Evolutionary conservation across 2,797 vertebrate species (phyloP), one percentile per base, ranked within the genome.

Genomic region (Tympanoctomys barrerae): DNA sequence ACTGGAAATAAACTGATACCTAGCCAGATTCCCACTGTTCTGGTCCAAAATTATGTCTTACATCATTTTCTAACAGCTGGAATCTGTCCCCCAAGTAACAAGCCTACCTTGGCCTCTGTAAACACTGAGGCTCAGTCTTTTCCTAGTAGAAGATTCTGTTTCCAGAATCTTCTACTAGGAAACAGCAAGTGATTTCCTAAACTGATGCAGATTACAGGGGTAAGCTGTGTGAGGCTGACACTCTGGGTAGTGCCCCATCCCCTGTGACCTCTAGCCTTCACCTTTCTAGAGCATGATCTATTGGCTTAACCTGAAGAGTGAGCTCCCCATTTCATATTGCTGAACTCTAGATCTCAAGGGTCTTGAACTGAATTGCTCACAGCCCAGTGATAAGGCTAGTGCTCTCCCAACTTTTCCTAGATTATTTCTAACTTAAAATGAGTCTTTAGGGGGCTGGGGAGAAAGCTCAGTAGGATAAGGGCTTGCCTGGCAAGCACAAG

Each of bases 11-110:
- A 94, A 91, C 4, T n/a, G 52, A 26, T 24, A 11, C 61, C 61
- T 90, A 75, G 84, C 61, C 19, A 36, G 61, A 66, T 75, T 73
- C 89, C 82, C 86, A 89, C 66, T 36, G 71, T 61, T 83, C 81
- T 4, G 1, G 61, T 83, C 70, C 75, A 79, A 64, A 95, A 81
- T 36, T 86, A 95, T 59, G 57, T 83, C 79, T 94, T 93, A 39
- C 81, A 36, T 90, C 94, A 91, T 84, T 92, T 79, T 83, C 71
- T 80, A 52, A 83, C 95, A 97, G 97, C 97, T 97, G 96, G 75
- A 79, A 66, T 89, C 71, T 62, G 79, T 97, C 82, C 70, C 33
- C 81, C 36, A 49, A 75, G 85, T 16, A 79, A 64, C 84, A 64
- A 90, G 88, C 75, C 18, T 84, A 92, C 84, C 68, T 71, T 94